Percentiles rank a stretch among this genome's conserved stretches.
phyloP scores from a whole-genome alignment of 1,140 invertebrate species.

The Drosophila pallidifrons region DNA sequence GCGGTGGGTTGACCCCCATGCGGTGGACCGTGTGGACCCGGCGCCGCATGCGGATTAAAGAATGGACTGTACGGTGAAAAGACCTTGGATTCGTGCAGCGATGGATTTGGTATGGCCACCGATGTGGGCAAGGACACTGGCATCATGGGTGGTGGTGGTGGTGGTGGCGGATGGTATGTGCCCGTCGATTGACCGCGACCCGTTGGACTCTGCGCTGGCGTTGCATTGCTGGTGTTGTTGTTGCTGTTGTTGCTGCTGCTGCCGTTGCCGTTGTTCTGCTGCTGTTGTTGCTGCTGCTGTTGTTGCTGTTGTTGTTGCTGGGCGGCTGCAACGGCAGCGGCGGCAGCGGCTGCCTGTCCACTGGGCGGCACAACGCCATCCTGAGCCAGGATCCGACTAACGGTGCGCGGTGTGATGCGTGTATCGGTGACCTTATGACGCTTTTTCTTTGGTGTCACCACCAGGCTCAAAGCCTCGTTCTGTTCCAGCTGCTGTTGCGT shows the following conservation, averaged over 20 bases:
- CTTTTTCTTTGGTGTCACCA: slow-evolving; percentile 97
- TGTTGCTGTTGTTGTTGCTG: slow-evolving; percentile 54
- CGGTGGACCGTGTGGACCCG: slow-evolving; percentile 85
- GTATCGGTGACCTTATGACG: slow-evolving; percentile 98
- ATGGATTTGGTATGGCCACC: slow-evolving; percentile 98
- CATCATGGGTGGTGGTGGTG: slow-evolving; percentile 88
- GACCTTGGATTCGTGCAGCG: slow-evolving; percentile 97
- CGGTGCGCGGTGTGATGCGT: slow-evolving; percentile 95
- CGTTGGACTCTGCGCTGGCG: slow-evolving; percentile 87
- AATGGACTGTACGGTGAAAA: slow-evolving; percentile 96
- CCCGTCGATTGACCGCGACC: slow-evolving; percentile 86
- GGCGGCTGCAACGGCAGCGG: slow-evolving; percentile 51
- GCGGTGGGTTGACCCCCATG: slow-evolving; percentile 85
- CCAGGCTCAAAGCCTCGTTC: slow-evolving; percentile 96
- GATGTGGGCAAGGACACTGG: slow-evolving; percentile 93
- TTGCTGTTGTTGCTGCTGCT: slow-evolving; percentile 52
- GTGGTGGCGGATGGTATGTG: slow-evolving; percentile 88
- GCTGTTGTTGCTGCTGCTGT: slow-evolving; percentile 55
- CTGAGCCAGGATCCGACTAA: slow-evolving; percentile 93
- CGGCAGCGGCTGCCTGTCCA: slow-evolving; percentile 52
- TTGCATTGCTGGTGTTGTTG: slow-evolving; percentile 70
- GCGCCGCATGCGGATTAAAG: slow-evolving; percentile 87
- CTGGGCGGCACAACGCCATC: slow-evolving; percentile 89
- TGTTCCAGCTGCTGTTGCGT: slow-evolving; percentile 89
- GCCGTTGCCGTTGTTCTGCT: slow-evolving; percentile 37